Conservation (phyloP, 2,797 vertebrate genomes). For the Enteromius viviparus region DNA sequence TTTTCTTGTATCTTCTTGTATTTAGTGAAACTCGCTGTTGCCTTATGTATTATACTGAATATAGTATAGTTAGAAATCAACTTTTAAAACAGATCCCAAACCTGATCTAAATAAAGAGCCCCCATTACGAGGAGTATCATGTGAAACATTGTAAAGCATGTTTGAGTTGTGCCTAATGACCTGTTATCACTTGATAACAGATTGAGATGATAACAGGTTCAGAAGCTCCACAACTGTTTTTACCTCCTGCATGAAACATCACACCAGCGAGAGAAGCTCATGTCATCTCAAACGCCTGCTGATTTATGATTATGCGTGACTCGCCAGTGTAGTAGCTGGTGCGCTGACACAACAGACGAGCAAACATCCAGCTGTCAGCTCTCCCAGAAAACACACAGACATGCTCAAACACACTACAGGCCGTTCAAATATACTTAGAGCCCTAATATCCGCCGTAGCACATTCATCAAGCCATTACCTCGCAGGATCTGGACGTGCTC, state of each 20-base stretch:
- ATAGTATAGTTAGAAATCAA: not conserved
- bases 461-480: constrained; percentile 6
- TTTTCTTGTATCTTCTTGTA: not conserved
- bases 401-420: not conserved
- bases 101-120: constrained; percentile 9
- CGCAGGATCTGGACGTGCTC: not conserved
- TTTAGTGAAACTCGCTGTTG: no score
- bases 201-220: constrained; percentile 57
- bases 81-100: not conserved
- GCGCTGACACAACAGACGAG: constrained; percentile 68
- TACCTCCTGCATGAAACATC: constrained; percentile 49
- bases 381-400: constrained; percentile 30
- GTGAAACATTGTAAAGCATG: constrained; percentile 3
- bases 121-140: constrained; percentile 4
- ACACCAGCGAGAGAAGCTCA: constrained; percentile 63
- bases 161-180: constrained; percentile 34
- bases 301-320: constrained; percentile 72
- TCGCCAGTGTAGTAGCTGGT: constrained; percentile 61
- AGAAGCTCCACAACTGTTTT: constrained; percentile 51
- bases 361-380: constrained; percentile 72
- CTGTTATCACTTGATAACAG: constrained; percentile 43
- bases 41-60: no score
- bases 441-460: not conserved
- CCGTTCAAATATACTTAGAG: not conserved
- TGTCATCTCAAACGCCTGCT: constrained; percentile 70